Base-by-base conservation (phyloP, 2,888 invertebrate species). In the Pyrgus malvae region DNA sequence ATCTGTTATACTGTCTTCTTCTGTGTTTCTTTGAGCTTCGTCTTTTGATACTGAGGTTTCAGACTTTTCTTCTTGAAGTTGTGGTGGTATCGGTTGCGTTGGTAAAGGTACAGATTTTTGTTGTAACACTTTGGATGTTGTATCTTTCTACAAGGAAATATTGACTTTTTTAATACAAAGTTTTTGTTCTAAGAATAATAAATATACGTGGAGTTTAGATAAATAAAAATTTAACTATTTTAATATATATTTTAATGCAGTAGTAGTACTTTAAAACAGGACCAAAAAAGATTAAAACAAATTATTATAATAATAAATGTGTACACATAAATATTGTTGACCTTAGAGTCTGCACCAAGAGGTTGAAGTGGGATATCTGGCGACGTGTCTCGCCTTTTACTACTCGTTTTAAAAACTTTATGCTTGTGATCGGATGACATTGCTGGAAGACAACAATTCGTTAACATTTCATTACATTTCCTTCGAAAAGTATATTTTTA, bases 1-100 rank as follows among this genome's bases (percentile, higher is more conserved):
- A 35, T 80, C 83, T 38, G 70, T 76, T 63, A 80, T 81, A 64
- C 78, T 84, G 51, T 83, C 83, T 0, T 77, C 74, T 1, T 79
- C 78, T 14, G 2, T 9, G 5, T 60, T 67, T 27, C 35, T 68
- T 57, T 31, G 53, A 48, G 3, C 46, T 29, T 25, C 53, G 29
- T 64, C 67, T 31, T 67, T 56, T 66, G 55, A 49, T 58, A 48
- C 63, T 48, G 66, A 57, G 6, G 57, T 55, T 19, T 54, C 62
- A 0, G 73, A 66, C 16, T 61, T 51, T 4, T 64, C 57, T n/a
- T 70, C 48, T 3, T 65, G 57, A 7, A 70, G 57, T 27, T 64
- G 60, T 6, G 66, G 60, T 3, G 80, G 80, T 42, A 80, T 77
- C 0, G 82, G 77, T 49, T 76, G 76, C 37, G 70, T 55, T 27